Evolutionary conservation across 2,113 vertebrate species (phyloP).

Genomic region (Copsychus sechellarum): DNA sequence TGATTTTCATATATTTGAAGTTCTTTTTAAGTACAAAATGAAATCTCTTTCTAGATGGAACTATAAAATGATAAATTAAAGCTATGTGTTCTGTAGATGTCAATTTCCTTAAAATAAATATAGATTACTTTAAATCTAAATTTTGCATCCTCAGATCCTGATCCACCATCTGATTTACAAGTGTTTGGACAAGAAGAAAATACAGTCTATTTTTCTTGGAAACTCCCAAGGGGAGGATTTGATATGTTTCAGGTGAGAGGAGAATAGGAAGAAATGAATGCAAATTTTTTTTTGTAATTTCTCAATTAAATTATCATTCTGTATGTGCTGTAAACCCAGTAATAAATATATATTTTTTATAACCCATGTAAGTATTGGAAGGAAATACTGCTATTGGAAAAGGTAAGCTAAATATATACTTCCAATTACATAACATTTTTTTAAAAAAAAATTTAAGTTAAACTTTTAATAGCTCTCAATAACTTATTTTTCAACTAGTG

Average conservation of each 20-base stretch:
- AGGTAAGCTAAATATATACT: background rate
- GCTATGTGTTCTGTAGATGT: background rate
- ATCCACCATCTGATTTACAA: slow-evolving; percentile 75
- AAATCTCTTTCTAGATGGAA: background rate
- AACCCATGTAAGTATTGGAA: background rate
- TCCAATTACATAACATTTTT: background rate
- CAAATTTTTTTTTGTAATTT: background rate
- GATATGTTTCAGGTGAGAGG: slow-evolving; percentile 81
- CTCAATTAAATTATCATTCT: background rate
- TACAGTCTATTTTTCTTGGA: slow-evolving; percentile 81
- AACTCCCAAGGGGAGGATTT: slow-evolving; percentile 74
- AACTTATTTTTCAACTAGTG: background rate
- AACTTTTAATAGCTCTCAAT: background rate
- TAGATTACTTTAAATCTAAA: background rate
- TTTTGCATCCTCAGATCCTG: slow-evolving; percentile 72
- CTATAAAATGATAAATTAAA: background rate
- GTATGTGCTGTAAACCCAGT: background rate
- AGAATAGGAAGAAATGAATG: background rate
- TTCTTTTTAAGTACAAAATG: background rate
- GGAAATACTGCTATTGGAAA: background rate
- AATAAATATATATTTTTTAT: background rate
- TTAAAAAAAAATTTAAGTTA: background rate
- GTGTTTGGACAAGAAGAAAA: slow-evolving; percentile 77
- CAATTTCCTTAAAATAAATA: background rate
- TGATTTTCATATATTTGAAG: background rate